Evolutionary conservation across 2,113 vertebrate genomes (phyloP).

Genomic region (Corvus hawaiiensis): DNA sequence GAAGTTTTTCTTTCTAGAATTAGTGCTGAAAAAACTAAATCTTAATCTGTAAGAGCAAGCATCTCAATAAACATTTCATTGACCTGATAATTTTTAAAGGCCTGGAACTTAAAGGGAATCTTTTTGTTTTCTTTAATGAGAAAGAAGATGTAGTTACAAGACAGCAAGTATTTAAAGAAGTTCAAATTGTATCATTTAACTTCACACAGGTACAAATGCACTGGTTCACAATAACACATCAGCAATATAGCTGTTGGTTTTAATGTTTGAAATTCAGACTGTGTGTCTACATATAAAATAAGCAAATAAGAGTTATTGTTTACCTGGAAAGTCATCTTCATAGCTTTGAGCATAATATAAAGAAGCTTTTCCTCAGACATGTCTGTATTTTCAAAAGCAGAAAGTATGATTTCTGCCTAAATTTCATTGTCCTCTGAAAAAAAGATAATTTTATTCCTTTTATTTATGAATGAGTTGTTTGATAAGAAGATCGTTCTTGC

Average conservation of each 20-base stretch:
- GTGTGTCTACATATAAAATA: neutral
- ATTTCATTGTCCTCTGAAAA: neutral
- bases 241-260: neutral
- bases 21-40: neutral
- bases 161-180: neutral
- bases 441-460: neutral
- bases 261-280: neutral
- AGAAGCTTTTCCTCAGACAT: neutral
- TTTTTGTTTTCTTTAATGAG: neutral
- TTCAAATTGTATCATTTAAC: neutral
- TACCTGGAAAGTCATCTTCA: neutral
- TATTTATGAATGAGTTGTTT: neutral
- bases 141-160: neutral
- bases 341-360: neutral
- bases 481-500: neutral
- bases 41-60: neutral
- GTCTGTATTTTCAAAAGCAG: neutral
- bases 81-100: neutral
- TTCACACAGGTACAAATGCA: neutral
- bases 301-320: neutral
- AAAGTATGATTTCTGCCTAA: neutral
- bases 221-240: neutral
- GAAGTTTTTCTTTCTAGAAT: neutral
- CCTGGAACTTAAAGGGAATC: neutral
- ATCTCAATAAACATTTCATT: neutral